Conservation (phyloP, 2,797 vertebrate genomes). For the Lerista edwardsae region DNA sequence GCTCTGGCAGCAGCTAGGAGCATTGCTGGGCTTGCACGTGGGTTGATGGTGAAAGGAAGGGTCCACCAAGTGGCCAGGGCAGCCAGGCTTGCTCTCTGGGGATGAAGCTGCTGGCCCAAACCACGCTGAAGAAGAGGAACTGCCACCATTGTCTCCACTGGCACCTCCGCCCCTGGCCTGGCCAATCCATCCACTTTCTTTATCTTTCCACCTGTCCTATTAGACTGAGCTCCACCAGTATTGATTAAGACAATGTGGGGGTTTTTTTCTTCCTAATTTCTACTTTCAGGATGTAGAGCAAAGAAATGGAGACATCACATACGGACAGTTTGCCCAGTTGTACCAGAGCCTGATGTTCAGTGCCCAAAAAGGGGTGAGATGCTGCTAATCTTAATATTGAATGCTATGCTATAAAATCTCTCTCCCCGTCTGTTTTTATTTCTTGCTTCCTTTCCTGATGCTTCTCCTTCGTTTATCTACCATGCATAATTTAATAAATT, state of each 20-base stretch:
- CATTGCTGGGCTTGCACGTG: too few relatives aligned
- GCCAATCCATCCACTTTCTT: too few relatives aligned
- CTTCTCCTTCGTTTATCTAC: neutral
- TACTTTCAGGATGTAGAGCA: slow-evolving; percentile 87
- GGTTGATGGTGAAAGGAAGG: too few relatives aligned
- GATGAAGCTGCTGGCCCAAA: too few relatives aligned
- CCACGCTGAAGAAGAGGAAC: too few relatives aligned
- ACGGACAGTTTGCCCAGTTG: slow-evolving; percentile 93
- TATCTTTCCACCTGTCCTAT: neutral
- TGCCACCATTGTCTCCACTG: too few relatives aligned
- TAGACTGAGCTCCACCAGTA: neutral
- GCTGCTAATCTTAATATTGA: neutral
- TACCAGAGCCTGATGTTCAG: slow-evolving; percentile 98
- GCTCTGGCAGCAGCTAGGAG: too few relatives aligned
- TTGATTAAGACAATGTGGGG: neutral
- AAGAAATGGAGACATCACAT: slow-evolving; percentile 92
- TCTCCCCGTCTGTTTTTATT: neutral
- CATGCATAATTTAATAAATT: neutral
- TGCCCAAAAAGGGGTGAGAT: slow-evolving; percentile 90
- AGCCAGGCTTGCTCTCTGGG: too few relatives aligned
- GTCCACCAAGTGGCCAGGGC: too few relatives aligned
- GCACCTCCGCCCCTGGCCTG: too few relatives aligned
- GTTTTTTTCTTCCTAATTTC: neutral
- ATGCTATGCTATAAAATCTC: neutral
- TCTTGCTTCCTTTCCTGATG: neutral